Conservation (phyloP, 2,888 invertebrate species). For the Prosapia bicincta region DNA sequence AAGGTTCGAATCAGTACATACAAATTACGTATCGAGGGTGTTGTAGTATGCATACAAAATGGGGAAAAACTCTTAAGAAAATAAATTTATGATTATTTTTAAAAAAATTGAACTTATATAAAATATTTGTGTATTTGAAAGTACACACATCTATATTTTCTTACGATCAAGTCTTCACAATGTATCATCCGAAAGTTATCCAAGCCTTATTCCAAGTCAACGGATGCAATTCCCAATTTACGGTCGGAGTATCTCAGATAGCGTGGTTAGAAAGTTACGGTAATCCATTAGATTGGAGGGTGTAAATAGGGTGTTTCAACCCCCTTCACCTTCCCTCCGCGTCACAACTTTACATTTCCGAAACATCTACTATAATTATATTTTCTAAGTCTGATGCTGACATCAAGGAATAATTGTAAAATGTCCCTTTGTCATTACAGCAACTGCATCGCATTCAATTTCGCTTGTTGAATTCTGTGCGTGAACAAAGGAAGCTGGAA, state of each 20-base stretch:
- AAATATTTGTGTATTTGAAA: no score
- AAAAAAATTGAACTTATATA: no score
- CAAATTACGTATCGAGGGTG: no score
- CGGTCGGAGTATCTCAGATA: background rate
- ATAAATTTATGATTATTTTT: no score
- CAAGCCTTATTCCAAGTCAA: no score
- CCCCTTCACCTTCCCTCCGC: background rate
- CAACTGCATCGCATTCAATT: background rate
- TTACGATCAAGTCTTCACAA: no score
- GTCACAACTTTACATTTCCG: background rate
- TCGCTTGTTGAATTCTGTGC: background rate
- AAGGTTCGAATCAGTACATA: no score
- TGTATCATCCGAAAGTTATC: no score
- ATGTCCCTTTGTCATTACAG: background rate
- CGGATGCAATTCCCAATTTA: no score
- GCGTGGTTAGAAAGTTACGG: background rate
- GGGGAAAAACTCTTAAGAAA: no score
- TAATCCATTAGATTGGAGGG: background rate
- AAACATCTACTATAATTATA: conserved; percentile 2
- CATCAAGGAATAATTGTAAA: background rate
- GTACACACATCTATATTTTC: no score
- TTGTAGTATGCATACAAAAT: no score
- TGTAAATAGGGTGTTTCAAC: background rate
- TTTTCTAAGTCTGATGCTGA: background rate
- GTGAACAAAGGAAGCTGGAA: background rate